Evolutionary conservation across 2,113 vertebrate genomes (phyloP).

Genomic region (Ovibos moschatus): DNA sequence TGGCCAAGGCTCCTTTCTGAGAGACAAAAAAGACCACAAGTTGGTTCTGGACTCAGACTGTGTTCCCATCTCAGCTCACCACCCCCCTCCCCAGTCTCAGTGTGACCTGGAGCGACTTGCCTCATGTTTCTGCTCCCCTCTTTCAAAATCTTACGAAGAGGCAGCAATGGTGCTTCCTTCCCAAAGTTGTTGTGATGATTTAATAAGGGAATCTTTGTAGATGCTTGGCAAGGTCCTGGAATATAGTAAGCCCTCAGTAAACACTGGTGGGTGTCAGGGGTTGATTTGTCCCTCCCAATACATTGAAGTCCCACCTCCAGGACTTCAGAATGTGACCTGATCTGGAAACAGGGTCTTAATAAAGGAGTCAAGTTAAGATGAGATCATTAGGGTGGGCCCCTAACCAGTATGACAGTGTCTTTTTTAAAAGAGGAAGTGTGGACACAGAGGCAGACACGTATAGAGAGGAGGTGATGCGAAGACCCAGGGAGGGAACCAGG

Average conservation of each 20-base stretch:
- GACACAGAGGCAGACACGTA: background rate
- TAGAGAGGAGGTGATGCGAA: background rate
- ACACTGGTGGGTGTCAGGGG: background rate
- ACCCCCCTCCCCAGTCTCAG: fast-evolving
- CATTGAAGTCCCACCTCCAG: background rate
- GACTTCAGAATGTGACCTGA: background rate
- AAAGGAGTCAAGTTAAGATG: background rate
- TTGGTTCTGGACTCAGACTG: background rate
- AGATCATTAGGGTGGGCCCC: background rate
- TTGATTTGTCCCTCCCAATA: background rate
- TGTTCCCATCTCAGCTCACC: too few relatives aligned
- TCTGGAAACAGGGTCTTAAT: background rate
- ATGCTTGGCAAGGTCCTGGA: background rate
- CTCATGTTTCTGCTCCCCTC: background rate
- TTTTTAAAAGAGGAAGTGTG: background rate
- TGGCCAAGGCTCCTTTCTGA: background rate
- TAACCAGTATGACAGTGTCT: background rate
- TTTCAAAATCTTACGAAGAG: background rate
- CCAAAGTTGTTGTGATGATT: background rate
- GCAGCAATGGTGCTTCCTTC: background rate
- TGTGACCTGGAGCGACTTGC: too few relatives aligned
- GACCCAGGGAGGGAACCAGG: background rate
- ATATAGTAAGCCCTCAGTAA: background rate
- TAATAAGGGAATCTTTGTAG: background rate
- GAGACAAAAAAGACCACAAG: background rate